phyloP scores from a whole-genome alignment of 1,140 invertebrate species.

The Drosophila trapezifrons region DNA sequence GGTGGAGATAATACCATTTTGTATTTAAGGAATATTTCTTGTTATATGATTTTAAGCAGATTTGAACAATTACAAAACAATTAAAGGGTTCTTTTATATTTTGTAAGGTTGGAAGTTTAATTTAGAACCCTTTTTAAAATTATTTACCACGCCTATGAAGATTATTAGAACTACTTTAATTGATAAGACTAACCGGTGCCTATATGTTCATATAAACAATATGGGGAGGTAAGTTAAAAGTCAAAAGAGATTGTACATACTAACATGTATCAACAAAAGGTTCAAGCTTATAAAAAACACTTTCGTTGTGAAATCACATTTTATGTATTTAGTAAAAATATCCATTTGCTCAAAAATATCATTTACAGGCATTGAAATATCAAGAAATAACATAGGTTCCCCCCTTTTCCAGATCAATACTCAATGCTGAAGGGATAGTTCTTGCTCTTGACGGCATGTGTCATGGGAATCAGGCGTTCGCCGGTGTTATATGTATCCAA shows the following conservation, averaged over 20 bases:
- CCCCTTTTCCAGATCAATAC: constrained; percentile 70
- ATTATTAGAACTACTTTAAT: background rate
- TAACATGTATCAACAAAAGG: background rate
- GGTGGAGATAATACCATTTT: background rate
- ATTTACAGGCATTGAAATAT: constrained; percentile 17
- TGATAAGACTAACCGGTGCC: constrained; percentile 7
- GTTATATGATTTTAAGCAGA: background rate
- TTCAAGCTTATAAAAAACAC: constrained; percentile 4
- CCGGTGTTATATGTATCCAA: constrained; percentile 86
- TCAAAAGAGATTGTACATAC: background rate
- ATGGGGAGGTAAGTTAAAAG: background rate
- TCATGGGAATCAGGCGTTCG: constrained; percentile 75
- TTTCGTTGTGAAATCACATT: background rate
- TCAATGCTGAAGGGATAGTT: constrained; percentile 87
- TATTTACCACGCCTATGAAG: background rate
- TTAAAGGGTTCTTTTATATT: background rate
- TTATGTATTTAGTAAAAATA: background rate
- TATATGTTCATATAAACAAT: background rate
- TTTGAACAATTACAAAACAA: background rate
- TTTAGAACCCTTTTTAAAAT: background rate
- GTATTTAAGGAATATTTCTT: background rate
- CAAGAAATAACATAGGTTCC: background rate
- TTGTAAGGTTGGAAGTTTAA: background rate
- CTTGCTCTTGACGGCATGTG: constrained; percentile 85
- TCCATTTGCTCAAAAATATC: constrained; percentile 21